Conservation (phyloP, 1,140 invertebrate genomes). For the Trichomalopsis sarcophagae region DNA sequence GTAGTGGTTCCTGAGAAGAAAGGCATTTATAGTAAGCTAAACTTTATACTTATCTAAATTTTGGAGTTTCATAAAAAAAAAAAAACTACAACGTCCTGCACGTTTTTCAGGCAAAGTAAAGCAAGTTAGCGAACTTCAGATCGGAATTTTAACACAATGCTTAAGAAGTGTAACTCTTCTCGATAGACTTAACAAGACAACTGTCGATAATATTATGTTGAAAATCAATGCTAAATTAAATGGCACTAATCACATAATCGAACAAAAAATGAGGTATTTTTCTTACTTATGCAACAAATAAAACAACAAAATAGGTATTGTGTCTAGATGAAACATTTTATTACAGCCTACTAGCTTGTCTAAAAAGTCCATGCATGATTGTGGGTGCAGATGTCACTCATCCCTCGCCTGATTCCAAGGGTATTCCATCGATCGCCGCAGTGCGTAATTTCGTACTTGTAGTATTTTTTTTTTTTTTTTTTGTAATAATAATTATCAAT, state of each 20-base stretch:
- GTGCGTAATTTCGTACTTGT: constrained; percentile 62
- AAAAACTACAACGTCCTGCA: constrained; percentile 7
- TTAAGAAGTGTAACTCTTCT: constrained; percentile 79
- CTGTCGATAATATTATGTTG: constrained; percentile 83
- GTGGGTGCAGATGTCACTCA: constrained; percentile 94
- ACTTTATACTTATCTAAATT: not conserved
- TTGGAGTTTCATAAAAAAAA: not conserved
- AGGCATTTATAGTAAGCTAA: constrained; percentile 69
- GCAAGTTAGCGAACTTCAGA: constrained; percentile 82
- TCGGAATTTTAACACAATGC: constrained; percentile 89
- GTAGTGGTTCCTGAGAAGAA: constrained; percentile 74
- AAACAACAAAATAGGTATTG: no score
- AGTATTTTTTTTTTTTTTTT: constrained; percentile 18
- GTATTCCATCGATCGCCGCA: constrained; percentile 90
- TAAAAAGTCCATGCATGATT: constrained; percentile 78
- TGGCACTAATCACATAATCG: constrained; percentile 85
- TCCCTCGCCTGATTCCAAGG: constrained; percentile 81
- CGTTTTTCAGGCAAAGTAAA: constrained; percentile 77
- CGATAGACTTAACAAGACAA: constrained; percentile 63
- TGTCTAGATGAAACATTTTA: no score
- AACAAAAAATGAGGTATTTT: constrained; percentile 55
- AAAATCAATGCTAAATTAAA: constrained; percentile 93
- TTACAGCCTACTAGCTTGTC: constrained; percentile 61
- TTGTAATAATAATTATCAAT: not conserved
- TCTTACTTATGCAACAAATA: not conserved